These are phyloP conservation scores for Heliocidaris erythrogramma DNA, from an alignment of 35 echinoderm and acorn worm genomes.

Conservation along the genomic window DNA sequence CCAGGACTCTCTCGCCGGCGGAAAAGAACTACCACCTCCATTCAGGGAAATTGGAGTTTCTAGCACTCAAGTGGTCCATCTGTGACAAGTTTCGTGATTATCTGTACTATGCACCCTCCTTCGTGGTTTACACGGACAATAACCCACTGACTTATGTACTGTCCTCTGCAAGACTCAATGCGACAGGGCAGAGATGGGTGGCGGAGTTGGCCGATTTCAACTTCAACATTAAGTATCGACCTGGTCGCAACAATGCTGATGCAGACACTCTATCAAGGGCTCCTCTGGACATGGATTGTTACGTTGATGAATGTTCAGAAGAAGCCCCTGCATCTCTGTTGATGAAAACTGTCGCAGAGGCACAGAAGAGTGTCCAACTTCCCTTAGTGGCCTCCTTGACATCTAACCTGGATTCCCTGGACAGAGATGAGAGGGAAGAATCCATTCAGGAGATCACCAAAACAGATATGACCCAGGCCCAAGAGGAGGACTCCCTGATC, in stretches of 20 bases:
- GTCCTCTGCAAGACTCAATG: too few relatives aligned
- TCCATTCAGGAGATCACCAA: neutral
- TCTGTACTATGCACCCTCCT: conserved; percentile 58
- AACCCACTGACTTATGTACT: too few relatives aligned
- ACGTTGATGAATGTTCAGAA: conserved; percentile 50
- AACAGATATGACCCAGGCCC: conserved; percentile 22
- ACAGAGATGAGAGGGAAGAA: neutral
- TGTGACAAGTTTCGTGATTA: conserved; percentile 66
- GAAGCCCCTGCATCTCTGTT: neutral
- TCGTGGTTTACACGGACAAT: too few relatives aligned
- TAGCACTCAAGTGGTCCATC: conserved; percentile 66
- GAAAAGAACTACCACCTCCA: too few relatives aligned
- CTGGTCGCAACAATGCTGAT: conserved; percentile 57
- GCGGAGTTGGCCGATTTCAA: conserved; percentile 60
- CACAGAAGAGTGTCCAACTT: neutral
- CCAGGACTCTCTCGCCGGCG: too few relatives aligned
- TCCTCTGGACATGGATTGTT: conserved; percentile 38
- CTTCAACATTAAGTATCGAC: conserved; percentile 68
- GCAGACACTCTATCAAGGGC: conserved; percentile 65
- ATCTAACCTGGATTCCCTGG: neutral
- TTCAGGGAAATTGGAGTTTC: conserved; percentile 64
- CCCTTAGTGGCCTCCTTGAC: conserved; percentile 4
- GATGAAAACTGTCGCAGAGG: conserved; percentile 30
- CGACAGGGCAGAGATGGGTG: too few relatives aligned
- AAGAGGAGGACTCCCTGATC: conserved; percentile 31